Evolutionary conservation across 2,888 invertebrate species (phyloP), one percentile per base, ranked within the genome.

Genomic region (Tromatobia lineatoria): DNA sequence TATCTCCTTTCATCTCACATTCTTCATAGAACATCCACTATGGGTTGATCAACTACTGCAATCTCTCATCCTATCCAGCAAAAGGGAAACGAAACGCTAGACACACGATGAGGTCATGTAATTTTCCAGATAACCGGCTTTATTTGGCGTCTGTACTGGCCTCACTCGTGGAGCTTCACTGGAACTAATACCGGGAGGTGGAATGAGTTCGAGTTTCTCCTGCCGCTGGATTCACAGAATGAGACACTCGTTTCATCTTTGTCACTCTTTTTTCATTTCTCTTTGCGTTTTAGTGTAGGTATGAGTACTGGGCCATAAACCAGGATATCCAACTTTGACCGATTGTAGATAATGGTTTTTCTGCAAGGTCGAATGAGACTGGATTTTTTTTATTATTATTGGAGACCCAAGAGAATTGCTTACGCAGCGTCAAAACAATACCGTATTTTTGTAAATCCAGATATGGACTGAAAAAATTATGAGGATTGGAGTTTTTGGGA

Each of bases 71-170:
- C 75, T 13, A 34, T 66, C n/a, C 10, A 50, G 61, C 15, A 50
- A 47, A 42, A 8, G 20, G 34, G 3, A n/a, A 50, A 8, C 70
- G 79, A 79, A 71, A 75, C 61, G 69, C 74, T 74, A 67, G 80
- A 67, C 61, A 42, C 54, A 45, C 69, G 66, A 77, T 66, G 82
- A 67, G 83, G 50, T 75, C 83, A 81, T 67, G 86, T 88, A 86
- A 87, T 88, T 87, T 87, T 82, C 86, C 64, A 84, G 86, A 88
- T 87, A 88, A 88, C 86, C 85, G 80, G 82, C 80, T 85, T 86
- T 84, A 83, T 85, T 87, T 85, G 77, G 81, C 71, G 86, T 73
- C 81, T 83, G 75, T 54, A 54, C 79, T 13, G 23, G 54, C 67
- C 75, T 57, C 34, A 61, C 70, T 73, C 50, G 59, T 38, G 29